Base-by-base conservation (phyloP, 2,888 invertebrate species). In the Drosophila merina region DNA sequence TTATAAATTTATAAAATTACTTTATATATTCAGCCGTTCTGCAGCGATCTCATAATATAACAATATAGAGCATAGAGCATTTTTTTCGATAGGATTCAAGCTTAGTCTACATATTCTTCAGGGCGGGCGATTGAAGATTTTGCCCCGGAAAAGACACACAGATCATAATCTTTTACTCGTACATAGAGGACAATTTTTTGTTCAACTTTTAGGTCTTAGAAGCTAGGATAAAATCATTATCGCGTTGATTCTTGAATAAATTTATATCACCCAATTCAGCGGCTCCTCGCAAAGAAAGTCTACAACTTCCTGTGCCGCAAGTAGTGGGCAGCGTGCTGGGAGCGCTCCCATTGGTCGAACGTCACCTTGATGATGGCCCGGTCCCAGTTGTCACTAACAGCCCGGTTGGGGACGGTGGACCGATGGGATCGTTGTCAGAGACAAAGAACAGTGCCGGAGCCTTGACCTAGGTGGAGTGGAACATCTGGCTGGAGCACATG, bases 401-500 rank as follows among this genome's bases (percentile, higher is more conserved):
- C 92, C 67, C 94, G 93, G 90, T 97, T 97, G 77, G 95, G 0
- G 91, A 87, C 68, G 95, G 94, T 0, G 95, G 94, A 2, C 97
- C 97, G 14, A 98, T 95, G 0, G 95, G 95, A 91, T 97, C 97
- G n/a, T 93, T 93, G 77, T 95, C 93, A 48, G 94, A 94, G 31
- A 95, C 92, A 69, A 96, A 93, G 90, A 97, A 94, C 72, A 97
- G 92, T 1, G 96, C 95, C 1, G 98, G 98, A 40, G 95, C 94
- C 75, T 93, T 93, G 55, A 97, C 94, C 57, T 95, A 91, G 84
- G 95, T 96, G 5, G 95, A 94, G 89, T 97, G 96, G 92, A 97
- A 97, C 92, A 95, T 93, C 89, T 96, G 95, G 85, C 97, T 96
- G 8, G 97, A 95, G 59, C 95, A 93, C 82, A 96, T 93, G 91